A percentile compares a stretch with the other conserved stretches of the same genome.
Conservation (phyloP, 2,888 invertebrate genomes). For the Petrophora chlorosata region DNA sequence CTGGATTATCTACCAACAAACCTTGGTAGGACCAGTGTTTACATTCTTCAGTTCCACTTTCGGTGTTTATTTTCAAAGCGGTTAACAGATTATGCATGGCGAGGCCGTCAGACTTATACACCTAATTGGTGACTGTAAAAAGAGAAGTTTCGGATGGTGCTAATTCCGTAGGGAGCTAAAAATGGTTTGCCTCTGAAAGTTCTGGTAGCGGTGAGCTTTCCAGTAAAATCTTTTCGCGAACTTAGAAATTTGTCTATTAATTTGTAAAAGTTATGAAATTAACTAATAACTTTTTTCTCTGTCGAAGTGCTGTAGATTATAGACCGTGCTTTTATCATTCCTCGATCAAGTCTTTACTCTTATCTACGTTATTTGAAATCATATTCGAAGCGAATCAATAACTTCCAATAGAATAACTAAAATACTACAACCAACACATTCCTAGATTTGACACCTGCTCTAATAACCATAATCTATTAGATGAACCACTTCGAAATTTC, state of each 20-base stretch:
- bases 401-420: not conserved
- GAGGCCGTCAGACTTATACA: slow-evolving; percentile 29
- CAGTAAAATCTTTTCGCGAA: no score
- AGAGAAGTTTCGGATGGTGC: slow-evolving; percentile 22
- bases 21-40: slow-evolving; percentile 4
- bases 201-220: no score
- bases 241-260: no score
- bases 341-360: no score
- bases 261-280: no score
- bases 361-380: no score
- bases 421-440: slow-evolving; percentile 18
- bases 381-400: no score
- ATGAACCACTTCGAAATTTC: slow-evolving; percentile 7
- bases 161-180: slow-evolving; percentile 28
- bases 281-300: no score
- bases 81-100: slow-evolving; percentile 33
- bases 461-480: slow-evolving; percentile 27
- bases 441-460: slow-evolving; percentile 30
- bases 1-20: no score
- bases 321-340: no score
- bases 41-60: slow-evolving; percentile 17
- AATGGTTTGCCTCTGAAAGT: slow-evolving; percentile 11
- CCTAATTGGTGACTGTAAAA: slow-evolving; percentile 36
- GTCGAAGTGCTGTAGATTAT: no score
- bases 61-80: slow-evolving; percentile 31